These are phyloP conservation scores for Aphidius ervi DNA, from an alignment of 1,140 invertebrate genomes.

Conservation along the genomic window DNA sequence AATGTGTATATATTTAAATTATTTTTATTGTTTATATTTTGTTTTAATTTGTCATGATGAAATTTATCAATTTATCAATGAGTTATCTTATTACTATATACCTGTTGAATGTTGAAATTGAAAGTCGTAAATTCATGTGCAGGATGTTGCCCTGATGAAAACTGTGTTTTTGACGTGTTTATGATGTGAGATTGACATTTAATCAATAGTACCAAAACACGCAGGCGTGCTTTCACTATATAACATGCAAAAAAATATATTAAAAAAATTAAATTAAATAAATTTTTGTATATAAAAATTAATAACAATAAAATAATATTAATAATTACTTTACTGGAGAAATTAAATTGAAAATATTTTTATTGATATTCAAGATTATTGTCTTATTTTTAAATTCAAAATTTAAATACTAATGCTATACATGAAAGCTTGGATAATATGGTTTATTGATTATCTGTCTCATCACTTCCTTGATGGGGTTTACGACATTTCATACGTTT, in stretches of 20 bases:
- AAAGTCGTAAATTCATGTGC: constrained; percentile 49
- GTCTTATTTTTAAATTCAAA: no score
- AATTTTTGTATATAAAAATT: neutral
- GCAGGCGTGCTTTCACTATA: constrained; percentile 30
- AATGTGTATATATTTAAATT: no score
- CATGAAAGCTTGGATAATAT: no score
- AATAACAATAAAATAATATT: constrained; percentile 4
- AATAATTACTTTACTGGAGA: no score
- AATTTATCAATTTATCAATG: no score
- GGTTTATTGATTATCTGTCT: constrained; percentile 51
- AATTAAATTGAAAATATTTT: no score
- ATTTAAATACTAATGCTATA: no score
- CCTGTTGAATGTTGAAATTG: constrained; percentile 40
- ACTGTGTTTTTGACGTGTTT: constrained; percentile 55
- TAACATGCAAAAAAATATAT: no score
- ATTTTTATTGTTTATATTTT: no score
- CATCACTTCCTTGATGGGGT: constrained; percentile 37
- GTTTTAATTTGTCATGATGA: no score
- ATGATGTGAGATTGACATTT: constrained; percentile 51
- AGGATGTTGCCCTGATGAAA: constrained; percentile 55
- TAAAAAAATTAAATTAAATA: no score
- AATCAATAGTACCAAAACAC: constrained; percentile 44
- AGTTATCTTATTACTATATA: constrained; percentile 13
- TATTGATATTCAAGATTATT: no score
- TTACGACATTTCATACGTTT: constrained; percentile 52